These are phyloP conservation scores for Labia minor DNA, from an alignment of 2,888 invertebrate species.

Conservation along the genomic window DNA sequence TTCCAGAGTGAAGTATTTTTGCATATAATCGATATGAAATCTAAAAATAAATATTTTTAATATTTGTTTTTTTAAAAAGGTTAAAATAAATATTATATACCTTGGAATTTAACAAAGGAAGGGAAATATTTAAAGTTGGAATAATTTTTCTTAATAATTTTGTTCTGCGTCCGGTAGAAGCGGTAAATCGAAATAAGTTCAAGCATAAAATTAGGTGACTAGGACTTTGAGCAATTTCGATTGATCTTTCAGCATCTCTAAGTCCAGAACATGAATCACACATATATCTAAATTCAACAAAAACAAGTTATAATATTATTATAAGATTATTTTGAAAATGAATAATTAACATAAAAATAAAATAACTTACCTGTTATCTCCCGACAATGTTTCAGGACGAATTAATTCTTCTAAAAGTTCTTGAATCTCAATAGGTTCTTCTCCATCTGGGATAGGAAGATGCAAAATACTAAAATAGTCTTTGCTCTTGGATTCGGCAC, in stretches of 20 bases:
- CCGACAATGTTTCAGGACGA: conserved; percentile 62
- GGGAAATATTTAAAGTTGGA: conserved; percentile 34
- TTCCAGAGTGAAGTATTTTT: conserved; percentile 74
- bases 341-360: neutral
- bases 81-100: conserved; percentile 30
- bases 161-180: conserved; percentile 59
- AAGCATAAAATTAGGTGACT: conserved; percentile 67
- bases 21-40: conserved; percentile 58
- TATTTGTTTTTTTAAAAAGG: too few species aligned
- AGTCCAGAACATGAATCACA: conserved; percentile 64
- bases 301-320: neutral
- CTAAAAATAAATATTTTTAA: neutral
- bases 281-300: conserved; percentile 41
- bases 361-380: conserved; percentile 52
- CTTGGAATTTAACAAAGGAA: conserved; percentile 38
- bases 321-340: too few species aligned
- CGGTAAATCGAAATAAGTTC: conserved; percentile 67
- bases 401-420: conserved; percentile 66
- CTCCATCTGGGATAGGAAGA: neutral
- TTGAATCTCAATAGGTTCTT: conserved; percentile 45
- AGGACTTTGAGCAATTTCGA: conserved; percentile 60
- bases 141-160: conserved; percentile 56
- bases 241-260: conserved; percentile 63
- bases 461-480: conserved; percentile 41
- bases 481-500: conserved; percentile 40